phyloP scores from a whole-genome alignment of 2,797 vertebrate species.

The Florisuga fusca region DNA sequence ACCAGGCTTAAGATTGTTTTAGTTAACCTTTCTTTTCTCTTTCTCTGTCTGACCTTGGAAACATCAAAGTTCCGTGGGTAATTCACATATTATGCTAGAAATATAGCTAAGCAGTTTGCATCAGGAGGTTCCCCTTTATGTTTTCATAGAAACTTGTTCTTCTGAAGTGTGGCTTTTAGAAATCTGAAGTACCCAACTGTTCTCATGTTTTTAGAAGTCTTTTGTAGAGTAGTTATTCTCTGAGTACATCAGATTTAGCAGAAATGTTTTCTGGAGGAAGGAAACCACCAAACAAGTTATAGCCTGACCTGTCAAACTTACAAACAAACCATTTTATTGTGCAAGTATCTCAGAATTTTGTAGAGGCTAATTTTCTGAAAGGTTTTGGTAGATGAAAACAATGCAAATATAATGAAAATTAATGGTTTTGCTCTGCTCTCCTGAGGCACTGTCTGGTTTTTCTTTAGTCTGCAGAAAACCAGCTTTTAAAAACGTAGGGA shows the following conservation, averaged over 20 bases:
- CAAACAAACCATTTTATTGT: background rate
- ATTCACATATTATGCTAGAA: fast-evolving
- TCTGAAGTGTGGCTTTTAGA: background rate
- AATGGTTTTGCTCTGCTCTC: background rate
- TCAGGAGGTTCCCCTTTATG: background rate
- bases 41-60: background rate
- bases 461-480: background rate
- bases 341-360: background rate
- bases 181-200: background rate
- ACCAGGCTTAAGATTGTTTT: too few relatives aligned
- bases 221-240: background rate
- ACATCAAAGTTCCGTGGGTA: background rate
- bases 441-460: background rate
- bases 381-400: background rate
- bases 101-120: background rate
- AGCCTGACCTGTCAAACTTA: background rate
- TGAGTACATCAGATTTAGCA: background rate
- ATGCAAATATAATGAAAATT: background rate
- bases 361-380: background rate
- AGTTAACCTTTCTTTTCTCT: background rate
- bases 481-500: background rate
- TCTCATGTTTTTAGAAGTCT: background rate
- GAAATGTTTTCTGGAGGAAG: background rate
- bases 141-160: background rate
- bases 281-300: background rate